Evolutionary conservation across 92 coral and sea anemone species (phyloP).

Genomic region (Ricordea florida): DNA sequence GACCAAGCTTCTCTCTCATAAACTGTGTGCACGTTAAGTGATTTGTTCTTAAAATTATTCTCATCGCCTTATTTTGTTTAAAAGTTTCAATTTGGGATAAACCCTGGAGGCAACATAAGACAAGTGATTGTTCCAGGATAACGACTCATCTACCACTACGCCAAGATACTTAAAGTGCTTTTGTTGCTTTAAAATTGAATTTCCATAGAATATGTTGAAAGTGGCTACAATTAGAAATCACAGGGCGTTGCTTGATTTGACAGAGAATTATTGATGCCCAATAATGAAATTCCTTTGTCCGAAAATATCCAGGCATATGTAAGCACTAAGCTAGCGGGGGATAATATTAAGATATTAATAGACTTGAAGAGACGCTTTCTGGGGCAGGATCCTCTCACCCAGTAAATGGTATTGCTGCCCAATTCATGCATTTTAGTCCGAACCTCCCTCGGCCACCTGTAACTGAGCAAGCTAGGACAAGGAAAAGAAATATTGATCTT

Average conservation of each 20-base stretch:
- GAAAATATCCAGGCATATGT: conserved; percentile 19
- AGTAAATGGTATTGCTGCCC: conserved; percentile 53
- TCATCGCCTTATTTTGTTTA: no score
- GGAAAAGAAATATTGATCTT: conserved; percentile 53
- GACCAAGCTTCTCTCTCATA: no score
- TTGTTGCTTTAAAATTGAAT: no score
- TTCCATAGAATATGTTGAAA: no score
- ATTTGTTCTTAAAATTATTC: no score
- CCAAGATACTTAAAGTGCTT: no score
- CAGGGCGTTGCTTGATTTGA: conserved; percentile 30
- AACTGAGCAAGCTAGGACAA: conserved; percentile 15
- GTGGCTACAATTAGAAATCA: conserved; percentile 35
- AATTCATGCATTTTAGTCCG: conserved; percentile 48
- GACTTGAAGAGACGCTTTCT: conserved; percentile 37
- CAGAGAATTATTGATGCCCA: conserved; percentile 21
- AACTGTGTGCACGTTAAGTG: no score
- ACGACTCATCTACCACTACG: no score
- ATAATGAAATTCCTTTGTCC: conserved; percentile 46
- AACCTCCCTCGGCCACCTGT: conserved; percentile 5
- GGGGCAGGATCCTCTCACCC: conserved; percentile 53
- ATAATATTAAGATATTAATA: conserved; percentile 62
- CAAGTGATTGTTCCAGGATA: no score
- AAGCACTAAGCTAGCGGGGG: conserved; percentile 26
- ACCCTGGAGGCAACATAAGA: no score
- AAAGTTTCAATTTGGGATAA: no score